Conservation (phyloP, 2,113 vertebrate species). For the Gadus macrocephalus region DNA sequence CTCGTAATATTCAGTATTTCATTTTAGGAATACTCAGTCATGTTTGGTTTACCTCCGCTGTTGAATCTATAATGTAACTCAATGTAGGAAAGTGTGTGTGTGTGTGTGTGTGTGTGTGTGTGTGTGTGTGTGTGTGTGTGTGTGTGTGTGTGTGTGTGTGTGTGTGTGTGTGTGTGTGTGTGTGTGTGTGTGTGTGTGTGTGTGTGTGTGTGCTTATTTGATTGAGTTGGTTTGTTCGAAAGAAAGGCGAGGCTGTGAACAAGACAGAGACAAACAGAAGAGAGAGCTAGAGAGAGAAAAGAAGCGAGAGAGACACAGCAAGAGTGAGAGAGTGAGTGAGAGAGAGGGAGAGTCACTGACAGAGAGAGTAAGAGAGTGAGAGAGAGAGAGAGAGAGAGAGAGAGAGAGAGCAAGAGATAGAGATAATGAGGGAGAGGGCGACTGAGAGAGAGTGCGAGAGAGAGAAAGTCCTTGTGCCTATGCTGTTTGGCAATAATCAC, state of each 20-base stretch:
- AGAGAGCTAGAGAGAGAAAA: neutral
- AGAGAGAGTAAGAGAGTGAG: neutral
- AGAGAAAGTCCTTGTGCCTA: slow-evolving; percentile 45
- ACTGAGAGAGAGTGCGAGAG: slow-evolving; percentile 22
- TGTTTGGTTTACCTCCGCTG: no score
- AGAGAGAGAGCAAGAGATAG: slow-evolving; percentile 17
- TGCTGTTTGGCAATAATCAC: slow-evolving; percentile 63
- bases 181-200: slow-evolving; percentile 22
- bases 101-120: no score
- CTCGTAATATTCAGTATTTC: no score
- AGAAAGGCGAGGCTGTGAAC: neutral
- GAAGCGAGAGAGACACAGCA: neutral
- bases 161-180: slow-evolving; percentile 24
- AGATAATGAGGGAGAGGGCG: neutral
- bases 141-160: slow-evolving; percentile 16
- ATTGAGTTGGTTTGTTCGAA: neutral
- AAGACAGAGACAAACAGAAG: neutral
- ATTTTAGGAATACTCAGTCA: no score
- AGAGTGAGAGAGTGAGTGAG: neutral
- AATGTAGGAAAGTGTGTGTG: no score
- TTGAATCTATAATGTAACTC: no score
- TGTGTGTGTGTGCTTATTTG: slow-evolving; percentile 36
- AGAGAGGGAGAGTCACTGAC: neutral
- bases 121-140: no score
- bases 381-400: slow-evolving; percentile 14